A percentile compares a stretch with the other conserved stretches of the same genome.
phyloP scores from a whole-genome alignment of 1,140 invertebrate genomes.

The Pissodes strobi region DNA sequence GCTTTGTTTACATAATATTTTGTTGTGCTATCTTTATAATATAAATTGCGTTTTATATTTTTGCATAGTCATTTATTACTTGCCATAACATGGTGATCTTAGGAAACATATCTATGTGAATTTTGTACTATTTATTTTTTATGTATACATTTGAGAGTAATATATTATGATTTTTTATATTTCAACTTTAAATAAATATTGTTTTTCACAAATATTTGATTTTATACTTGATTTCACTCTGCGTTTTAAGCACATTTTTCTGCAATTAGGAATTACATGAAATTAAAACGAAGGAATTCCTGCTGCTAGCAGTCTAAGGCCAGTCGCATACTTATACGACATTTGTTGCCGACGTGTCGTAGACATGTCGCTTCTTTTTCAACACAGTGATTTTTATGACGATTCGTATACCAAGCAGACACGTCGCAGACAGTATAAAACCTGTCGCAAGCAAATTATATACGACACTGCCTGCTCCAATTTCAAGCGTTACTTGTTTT shows the following conservation, averaged over 20 bases:
- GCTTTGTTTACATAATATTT: not conserved
- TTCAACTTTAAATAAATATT: not conserved
- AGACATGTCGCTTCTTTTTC: slow-evolving; percentile 1
- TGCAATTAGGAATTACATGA: too few species aligned
- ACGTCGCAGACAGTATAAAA: not conserved
- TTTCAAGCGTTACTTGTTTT: too few species aligned
- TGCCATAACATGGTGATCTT: slow-evolving; percentile 7
- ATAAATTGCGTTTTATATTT: not conserved
- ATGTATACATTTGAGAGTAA: slow-evolving; percentile 5
- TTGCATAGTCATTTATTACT: not conserved
- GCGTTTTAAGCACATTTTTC: too few species aligned
- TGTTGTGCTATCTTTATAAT: not conserved
- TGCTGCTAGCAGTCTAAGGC: too few species aligned
- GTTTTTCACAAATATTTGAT: too few species aligned
- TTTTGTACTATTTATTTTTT: slow-evolving; percentile 12
- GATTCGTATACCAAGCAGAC: not conserved
- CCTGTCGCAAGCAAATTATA: slow-evolving; percentile 1
- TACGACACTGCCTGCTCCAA: not conserved
- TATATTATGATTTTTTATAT: not conserved
- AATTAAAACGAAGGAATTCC: too few species aligned
- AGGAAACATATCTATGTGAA: slow-evolving; percentile 1
- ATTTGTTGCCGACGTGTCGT: not conserved
- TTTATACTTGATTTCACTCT: too few species aligned
- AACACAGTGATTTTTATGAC: not conserved
- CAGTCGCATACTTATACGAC: not conserved